Evolutionary conservation across 2,113 vertebrate species (phyloP).

Genomic region (Poecile atricapillus): DNA sequence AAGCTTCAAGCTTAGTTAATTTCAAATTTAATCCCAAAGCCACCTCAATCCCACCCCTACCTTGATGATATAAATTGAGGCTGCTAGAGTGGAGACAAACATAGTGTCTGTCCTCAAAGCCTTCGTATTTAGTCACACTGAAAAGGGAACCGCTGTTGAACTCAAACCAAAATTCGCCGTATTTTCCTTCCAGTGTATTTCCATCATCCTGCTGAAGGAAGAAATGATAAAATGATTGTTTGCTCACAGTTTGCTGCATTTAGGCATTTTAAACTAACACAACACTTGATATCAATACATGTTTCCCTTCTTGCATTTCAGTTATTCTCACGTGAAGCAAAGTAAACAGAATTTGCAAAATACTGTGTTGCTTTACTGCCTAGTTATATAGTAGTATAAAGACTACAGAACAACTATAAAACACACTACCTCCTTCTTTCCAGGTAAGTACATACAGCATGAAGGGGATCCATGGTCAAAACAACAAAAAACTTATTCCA

Average conservation of each 20-base stretch:
- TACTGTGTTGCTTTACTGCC: background rate
- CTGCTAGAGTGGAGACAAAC: constrained; percentile 89
- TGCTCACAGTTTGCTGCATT: background rate
- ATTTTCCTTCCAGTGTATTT: constrained; percentile 79
- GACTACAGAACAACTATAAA: background rate
- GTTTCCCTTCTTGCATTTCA: background rate
- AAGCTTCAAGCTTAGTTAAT: background rate
- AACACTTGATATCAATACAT: background rate
- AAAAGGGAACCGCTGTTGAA: constrained; percentile 87
- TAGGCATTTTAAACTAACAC: background rate
- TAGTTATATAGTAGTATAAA: background rate
- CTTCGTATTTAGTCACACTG: constrained; percentile 90
- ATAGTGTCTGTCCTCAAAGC: constrained; percentile 93
- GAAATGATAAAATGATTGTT: background rate
- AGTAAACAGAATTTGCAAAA: background rate
- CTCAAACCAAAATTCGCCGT: constrained; percentile 95
- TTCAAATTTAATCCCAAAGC: background rate
- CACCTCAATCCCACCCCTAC: constrained; percentile 58
- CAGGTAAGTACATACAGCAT: background rate
- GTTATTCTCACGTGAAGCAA: background rate
- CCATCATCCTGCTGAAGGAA: constrained; percentile 80
- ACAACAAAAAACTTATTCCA: background rate
- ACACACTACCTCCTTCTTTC: background rate
- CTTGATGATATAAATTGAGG: constrained; percentile 92
- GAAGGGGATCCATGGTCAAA: background rate